Evolutionary conservation across 2,113 vertebrate genomes (phyloP).

Genomic region (Morone saxatilis): DNA sequence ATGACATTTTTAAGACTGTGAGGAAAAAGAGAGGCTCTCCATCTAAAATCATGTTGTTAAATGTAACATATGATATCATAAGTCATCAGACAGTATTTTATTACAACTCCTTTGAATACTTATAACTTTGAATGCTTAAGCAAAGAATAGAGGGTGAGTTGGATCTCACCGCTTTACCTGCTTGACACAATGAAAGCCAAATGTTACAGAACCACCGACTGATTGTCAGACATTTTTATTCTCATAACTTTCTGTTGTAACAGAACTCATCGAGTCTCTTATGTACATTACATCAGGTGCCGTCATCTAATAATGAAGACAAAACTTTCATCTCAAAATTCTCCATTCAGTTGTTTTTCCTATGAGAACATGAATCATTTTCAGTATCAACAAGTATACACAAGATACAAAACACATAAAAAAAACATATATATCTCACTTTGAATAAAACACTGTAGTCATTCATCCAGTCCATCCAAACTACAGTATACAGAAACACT

Average conservation of each 20-base stretch:
- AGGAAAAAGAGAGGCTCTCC: neutral
- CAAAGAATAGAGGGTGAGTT: too few species aligned
- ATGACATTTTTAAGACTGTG: neutral
- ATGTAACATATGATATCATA: neutral
- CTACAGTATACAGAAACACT: constrained; percentile 39
- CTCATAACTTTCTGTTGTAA: constrained; percentile 35
- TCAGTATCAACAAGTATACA: constrained; percentile 54
- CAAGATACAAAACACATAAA: constrained; percentile 39
- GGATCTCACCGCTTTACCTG: neutral
- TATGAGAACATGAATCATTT: constrained; percentile 30
- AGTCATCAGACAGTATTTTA: neutral
- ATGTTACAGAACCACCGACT: neutral
- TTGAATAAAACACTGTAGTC: constrained; percentile 26
- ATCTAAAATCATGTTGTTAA: neutral
- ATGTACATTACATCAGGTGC: constrained; percentile 45
- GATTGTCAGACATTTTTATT: constrained; percentile 59
- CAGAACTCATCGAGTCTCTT: constrained; percentile 43
- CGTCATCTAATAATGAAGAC: constrained; percentile 4
- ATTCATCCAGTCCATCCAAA: constrained; percentile 40
- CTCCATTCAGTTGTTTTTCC: neutral
- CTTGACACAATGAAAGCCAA: neutral
- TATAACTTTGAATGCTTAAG: too few species aligned
- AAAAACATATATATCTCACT: constrained; percentile 11
- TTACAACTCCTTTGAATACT: neutral
- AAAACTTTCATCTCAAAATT: neutral